These are phyloP conservation scores for Helicoverpa assulta DNA, from an alignment of 2,888 invertebrate genomes.

Conservation along the genomic window DNA sequence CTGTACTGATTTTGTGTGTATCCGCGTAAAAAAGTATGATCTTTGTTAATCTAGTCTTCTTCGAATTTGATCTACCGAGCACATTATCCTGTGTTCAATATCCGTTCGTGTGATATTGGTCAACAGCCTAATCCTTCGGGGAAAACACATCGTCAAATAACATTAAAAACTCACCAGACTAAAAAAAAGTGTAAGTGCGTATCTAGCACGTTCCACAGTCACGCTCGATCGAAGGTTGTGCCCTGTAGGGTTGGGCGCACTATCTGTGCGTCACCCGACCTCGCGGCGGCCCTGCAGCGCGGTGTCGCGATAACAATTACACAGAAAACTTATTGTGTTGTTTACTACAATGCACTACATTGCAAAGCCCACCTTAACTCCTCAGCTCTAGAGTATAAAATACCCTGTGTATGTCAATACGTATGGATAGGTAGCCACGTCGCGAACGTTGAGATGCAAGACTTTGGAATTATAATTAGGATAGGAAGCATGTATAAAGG, in stretches of 20 bases:
- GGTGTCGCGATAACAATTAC: conserved; percentile 84
- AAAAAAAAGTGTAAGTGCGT: conserved; percentile 38
- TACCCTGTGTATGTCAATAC: conserved; percentile 3
- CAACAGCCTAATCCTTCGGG: not conserved
- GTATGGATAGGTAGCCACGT: conserved; percentile 54
- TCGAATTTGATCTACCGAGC: too few species aligned
- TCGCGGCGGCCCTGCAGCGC: conserved; percentile 72
- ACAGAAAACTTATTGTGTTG: conserved; percentile 79
- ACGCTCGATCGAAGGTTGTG: conserved; percentile 65
- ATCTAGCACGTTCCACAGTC: conserved; percentile 38
- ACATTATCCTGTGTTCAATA: too few species aligned
- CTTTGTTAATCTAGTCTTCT: too few species aligned
- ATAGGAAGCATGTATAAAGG: conserved; percentile 50
- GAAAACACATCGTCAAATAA: not conserved
- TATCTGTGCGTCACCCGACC: conserved; percentile 79
- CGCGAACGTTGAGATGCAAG: conserved; percentile 57
- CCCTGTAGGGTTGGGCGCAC: conserved; percentile 74
- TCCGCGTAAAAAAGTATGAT: too few species aligned
- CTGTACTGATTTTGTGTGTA: too few species aligned
- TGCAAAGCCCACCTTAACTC: conserved; percentile 42
- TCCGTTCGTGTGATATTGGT: not conserved
- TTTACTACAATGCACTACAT: conserved; percentile 51
- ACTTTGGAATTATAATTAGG: conserved; percentile 65
- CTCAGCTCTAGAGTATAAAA: conserved; percentile 15
- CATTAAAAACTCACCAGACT: conserved; percentile 1